Evolutionary conservation across 1,140 invertebrate species (phyloP), one percentile per base, ranked within the genome.

Genomic region (Macrosteles quadrilineatus): DNA sequence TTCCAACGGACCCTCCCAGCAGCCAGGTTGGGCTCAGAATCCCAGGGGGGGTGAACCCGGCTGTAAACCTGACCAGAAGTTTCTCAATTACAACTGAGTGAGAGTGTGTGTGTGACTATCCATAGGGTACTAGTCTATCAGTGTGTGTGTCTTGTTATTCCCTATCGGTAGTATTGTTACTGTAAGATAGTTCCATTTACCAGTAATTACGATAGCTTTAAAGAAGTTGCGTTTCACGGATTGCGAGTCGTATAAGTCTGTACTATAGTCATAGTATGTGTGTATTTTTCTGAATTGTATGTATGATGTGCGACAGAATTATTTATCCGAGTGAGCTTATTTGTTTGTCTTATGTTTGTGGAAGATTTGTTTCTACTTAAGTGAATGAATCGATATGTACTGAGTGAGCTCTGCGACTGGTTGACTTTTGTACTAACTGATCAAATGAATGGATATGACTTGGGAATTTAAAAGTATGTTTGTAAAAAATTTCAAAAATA

Each of bases 1-100:
- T 1, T 79, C 81, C 17, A 83, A 83, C 74, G 81, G 82, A 73
- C 82, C 81, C 2, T 82, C 82, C 63, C 81, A 80, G 40, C 83
- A 83, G 70, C 82, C 78, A 36, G 78, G 83, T 67, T 85, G 84
- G 84, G 82, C 84, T 3, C 82, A 84, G 40, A 53, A 59, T 19
- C 55, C 55, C 2, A 69, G 45, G 30, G 67, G 31, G 27, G 67
- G 31, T 17, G 43, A 55, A 31, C 50, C 45, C 27, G 67, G 45
- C 19, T 30, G 17, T 31, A 59, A 59, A 29, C 25, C 55, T 59
- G 55, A 59, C 11, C 55, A 25, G 27, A 59, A 59, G 27, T 59
- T 59, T n/a, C 55, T 59, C 55, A 59, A 59, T n/a, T 59, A 59
- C n/a, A 59, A 59, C 55, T 59, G 55, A 59, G 55, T 27, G 25